Conservation (phyloP, 1,140 invertebrate species). For the Drosophila eugracilis region DNA sequence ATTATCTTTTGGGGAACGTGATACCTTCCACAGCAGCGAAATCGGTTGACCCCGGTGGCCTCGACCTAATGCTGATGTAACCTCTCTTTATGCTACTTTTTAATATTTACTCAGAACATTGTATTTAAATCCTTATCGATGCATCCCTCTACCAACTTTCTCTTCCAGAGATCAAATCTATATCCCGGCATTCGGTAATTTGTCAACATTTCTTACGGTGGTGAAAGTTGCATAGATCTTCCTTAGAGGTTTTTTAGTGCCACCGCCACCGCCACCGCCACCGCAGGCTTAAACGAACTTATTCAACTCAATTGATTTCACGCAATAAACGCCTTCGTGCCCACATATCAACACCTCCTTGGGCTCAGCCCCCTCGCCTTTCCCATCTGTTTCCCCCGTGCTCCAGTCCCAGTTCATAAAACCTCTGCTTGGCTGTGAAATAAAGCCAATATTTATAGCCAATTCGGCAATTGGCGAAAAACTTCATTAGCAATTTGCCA, state of each 20-base stretch:
- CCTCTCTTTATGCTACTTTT: too few species aligned
- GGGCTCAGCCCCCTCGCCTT: background rate
- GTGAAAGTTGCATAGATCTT: constrained; percentile 49
- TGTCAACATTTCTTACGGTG: constrained; percentile 24
- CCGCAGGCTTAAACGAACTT: constrained; percentile 32
- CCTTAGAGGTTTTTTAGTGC: constrained; percentile 19
- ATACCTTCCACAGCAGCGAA: constrained; percentile 58
- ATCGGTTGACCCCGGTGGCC: constrained; percentile 48
- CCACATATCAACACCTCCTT: constrained; percentile 52
- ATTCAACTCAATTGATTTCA: constrained; percentile 47
- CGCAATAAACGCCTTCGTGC: constrained; percentile 41
- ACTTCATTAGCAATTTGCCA: constrained; percentile 73
- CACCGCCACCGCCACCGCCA: constrained; percentile 13
- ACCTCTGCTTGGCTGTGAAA: constrained; percentile 35
- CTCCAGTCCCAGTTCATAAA: constrained; percentile 51
- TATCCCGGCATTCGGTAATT: constrained; percentile 20
- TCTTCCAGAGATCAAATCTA: constrained; percentile 8
- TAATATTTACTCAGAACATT: too few species aligned
- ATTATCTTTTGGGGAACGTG: constrained; percentile 53
- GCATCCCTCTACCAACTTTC: constrained; percentile 22
- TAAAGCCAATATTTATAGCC: constrained; percentile 68
- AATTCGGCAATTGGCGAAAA: constrained; percentile 35
- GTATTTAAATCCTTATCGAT: constrained; percentile 2
- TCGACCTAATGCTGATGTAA: too few species aligned
- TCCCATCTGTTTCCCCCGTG: background rate